phyloP scores from a whole-genome alignment of 2,113 vertebrate species.

The Capreolus pygargus region DNA sequence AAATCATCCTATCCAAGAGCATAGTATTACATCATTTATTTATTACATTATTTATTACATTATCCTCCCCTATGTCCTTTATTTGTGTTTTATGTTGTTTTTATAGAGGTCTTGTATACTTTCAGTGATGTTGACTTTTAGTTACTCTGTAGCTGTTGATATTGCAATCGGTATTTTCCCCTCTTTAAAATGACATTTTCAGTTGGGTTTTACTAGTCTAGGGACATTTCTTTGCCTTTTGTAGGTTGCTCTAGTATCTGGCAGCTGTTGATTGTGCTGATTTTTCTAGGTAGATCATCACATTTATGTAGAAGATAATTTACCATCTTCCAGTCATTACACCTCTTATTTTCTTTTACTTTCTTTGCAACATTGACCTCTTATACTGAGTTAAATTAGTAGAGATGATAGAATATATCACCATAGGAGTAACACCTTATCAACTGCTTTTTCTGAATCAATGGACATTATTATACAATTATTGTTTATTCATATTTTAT shows the following conservation, averaged over 20 bases:
- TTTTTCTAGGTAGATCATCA: not conserved
- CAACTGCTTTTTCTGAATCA: not conserved
- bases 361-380: not conserved
- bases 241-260: not conserved
- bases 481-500: not conserved
- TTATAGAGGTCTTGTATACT: not conserved
- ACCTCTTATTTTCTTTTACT: not conserved
- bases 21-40: not conserved
- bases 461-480: not conserved
- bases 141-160: not conserved
- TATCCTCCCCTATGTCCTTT: not conserved
- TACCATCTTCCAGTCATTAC: not conserved
- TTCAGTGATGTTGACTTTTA: not conserved
- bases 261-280: not conserved
- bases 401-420: not conserved
- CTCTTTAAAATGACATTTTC: conserved; percentile 1
- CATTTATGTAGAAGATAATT: not conserved
- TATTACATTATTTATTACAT: not conserved
- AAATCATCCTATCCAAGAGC: not conserved
- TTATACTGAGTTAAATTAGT: not conserved
- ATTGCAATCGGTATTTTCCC: not conserved
- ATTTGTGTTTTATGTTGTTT: not conserved
- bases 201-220: not conserved
- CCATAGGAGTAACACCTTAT: not conserved
- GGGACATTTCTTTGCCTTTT: not conserved